Conservation (phyloP, 1,140 invertebrate species). For the Alviniconcha marisindica region DNA sequence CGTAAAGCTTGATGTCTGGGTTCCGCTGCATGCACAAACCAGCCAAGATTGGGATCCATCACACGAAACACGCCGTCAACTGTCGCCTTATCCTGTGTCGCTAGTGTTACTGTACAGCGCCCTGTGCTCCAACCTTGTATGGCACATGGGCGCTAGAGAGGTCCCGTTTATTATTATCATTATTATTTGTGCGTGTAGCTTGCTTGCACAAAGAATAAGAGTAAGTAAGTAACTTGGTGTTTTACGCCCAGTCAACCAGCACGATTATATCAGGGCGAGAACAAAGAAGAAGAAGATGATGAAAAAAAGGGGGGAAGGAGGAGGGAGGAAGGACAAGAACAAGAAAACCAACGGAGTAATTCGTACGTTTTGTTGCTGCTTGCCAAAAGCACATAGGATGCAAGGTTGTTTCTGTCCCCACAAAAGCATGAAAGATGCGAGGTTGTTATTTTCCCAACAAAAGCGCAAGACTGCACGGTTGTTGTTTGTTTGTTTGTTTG, state of each 20-base stretch:
- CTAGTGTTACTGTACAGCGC: neutral
- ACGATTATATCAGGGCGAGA: neutral
- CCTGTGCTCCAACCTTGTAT: no score
- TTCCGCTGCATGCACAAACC: constrained; percentile 70
- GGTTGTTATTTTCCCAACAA: neutral
- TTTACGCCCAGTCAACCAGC: no score
- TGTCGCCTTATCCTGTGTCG: neutral
- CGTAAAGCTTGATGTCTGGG: constrained; percentile 71
- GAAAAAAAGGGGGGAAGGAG: no score
- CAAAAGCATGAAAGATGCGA: neutral
- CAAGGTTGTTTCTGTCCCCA: neutral
- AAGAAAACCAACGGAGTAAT: no score
- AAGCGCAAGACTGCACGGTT: neutral
- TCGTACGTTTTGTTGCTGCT: neutral
- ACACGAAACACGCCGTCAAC: no score
- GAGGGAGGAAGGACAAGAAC: neutral
- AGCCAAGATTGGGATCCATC: no score
- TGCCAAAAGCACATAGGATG: neutral
- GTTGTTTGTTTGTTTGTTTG: neutral
- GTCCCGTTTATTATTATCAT: no score
- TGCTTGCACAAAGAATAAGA: no score
- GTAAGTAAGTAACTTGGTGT: neutral
- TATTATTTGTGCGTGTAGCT: no score
- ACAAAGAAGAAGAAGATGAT: no score
- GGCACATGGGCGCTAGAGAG: no score